phyloP scores from a whole-genome alignment of 2,888 invertebrate species.

The Meganola albula region DNA sequence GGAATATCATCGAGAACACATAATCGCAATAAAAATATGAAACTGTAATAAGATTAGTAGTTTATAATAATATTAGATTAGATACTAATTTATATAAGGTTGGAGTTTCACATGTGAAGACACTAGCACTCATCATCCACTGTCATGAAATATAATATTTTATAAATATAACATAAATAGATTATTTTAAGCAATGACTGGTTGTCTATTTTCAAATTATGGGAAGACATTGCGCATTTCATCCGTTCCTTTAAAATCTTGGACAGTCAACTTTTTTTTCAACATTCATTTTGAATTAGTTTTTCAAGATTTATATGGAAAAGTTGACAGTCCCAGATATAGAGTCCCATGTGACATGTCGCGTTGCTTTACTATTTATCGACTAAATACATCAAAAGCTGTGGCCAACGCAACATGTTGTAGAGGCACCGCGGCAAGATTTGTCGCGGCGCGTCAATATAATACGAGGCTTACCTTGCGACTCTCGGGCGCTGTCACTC shows the following conservation, averaged over 20 bases:
- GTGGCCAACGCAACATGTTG: constrained; percentile 55
- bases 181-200: constrained; percentile 74
- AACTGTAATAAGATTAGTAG: constrained; percentile 66
- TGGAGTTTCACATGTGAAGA: constrained; percentile 77
- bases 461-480: constrained; percentile 90
- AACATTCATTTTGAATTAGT: too few species aligned
- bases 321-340: constrained; percentile 62
- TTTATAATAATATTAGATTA: constrained; percentile 74
- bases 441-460: constrained; percentile 12
- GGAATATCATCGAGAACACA: constrained; percentile 56
- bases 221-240: constrained; percentile 79
- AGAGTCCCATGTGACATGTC: constrained; percentile 59
- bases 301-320: too few species aligned
- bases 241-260: constrained; percentile 73
- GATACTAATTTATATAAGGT: constrained; percentile 66
- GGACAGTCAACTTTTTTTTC: constrained; percentile 61
- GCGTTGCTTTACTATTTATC: constrained; percentile 36
- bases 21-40: constrained; percentile 56
- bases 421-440: constrained; percentile 29
- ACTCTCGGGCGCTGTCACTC: constrained; percentile 91
- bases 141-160: constrained; percentile 67
- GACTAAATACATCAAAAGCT: constrained; percentile 24
- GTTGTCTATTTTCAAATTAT: constrained; percentile 71
- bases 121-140: constrained; percentile 74
- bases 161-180: constrained; percentile 61